Percentiles rank a stretch among this genome's conserved stretches.
Evolutionary conservation across 2,113 vertebrate genomes (phyloP).

Genomic region (Gadus chalcogrammus): DNA sequence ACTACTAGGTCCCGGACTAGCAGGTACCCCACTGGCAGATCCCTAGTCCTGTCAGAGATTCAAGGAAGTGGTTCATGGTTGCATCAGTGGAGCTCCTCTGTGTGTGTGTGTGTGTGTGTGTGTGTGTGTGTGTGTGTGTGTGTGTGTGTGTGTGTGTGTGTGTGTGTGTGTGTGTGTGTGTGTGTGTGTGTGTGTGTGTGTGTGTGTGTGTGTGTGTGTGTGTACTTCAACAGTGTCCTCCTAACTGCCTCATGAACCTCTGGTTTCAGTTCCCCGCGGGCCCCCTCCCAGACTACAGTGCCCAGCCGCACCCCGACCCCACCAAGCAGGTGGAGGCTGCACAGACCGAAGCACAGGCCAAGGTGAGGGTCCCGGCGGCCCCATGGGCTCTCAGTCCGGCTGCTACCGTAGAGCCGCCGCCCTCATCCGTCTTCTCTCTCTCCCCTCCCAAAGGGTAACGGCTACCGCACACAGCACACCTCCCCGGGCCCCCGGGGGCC

Average conservation of each 20-base stretch:
- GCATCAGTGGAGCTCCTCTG: too few relatives aligned
- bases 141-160: too few relatives aligned
- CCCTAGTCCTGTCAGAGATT: too few relatives aligned
- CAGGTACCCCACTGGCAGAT: neutral
- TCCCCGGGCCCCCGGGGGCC: slow-evolving; percentile 71
- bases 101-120: too few relatives aligned
- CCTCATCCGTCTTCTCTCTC: slow-evolving; percentile 19
- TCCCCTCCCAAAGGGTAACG: slow-evolving; percentile 59
- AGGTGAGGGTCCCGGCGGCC: slow-evolving; percentile 54
- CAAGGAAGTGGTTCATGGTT: too few relatives aligned
- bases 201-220: slow-evolving; percentile 7
- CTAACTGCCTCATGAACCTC: slow-evolving; percentile 47
- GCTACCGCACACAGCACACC: slow-evolving; percentile 67
- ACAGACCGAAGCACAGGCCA: slow-evolving; percentile 73
- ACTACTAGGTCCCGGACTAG: too few relatives aligned
- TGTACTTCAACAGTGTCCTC: slow-evolving; percentile 33
- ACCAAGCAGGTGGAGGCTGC: slow-evolving; percentile 67
- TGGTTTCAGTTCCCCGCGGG: slow-evolving; percentile 64
- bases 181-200: too few relatives aligned
- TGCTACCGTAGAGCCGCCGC: too few relatives aligned
- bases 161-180: too few relatives aligned
- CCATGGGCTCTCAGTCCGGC: neutral
- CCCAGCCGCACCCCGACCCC: slow-evolving; percentile 67
- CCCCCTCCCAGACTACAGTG: slow-evolving; percentile 69
- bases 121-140: too few relatives aligned